Evolutionary conservation across 2,113 vertebrate genomes (phyloP), one percentile per base, ranked within the genome.

Genomic region (Oreocharis arfaki): DNA sequence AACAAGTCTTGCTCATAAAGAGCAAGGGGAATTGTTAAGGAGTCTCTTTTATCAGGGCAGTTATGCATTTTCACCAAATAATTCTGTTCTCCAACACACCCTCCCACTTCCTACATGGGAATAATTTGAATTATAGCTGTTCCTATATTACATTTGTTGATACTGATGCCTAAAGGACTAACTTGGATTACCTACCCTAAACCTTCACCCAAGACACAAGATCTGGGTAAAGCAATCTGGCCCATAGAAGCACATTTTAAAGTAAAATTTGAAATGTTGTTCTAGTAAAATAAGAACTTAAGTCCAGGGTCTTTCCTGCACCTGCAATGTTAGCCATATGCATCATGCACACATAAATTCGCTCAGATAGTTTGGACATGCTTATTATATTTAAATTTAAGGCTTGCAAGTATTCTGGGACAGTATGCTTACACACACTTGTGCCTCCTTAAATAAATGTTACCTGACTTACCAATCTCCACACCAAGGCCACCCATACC

Each of bases 401-500:
- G 9, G n/a, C 75, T 82, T 69, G 39, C 7, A 76, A 64, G 46
- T 56, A 64, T 41, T 67, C 39, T 77, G n/a, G n/a, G 23, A 57
- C 21, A 69, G 30, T 41, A 41, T 8, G 9, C 22, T 81, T 18
- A 84, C 10, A 50, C 5, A 41, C 27, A 49, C 4, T 60, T 41
- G 10, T 24, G 19, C 24, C 37, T 95, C 39, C 49, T 69, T 78
- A 86, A 87, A 64, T 6, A 71, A 74, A 47, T 4, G 19, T 27
- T 32, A 59, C 28, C 21, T 47, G 22, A 95, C 98, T 96, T 97
- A 99, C 99, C 99, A 93, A 99, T 99, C 95, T 99, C 99, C 57
- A 99, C 98, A 92, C 99, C 99, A 90, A 99, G 97, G 57, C 99
- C 99, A 81, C 99, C 99, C 96, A 99, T 95, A 85, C 99, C 99